These are phyloP conservation scores for Lasioglossum villosulum DNA, from an alignment of 2,888 invertebrate genomes.

Conservation along the genomic window DNA sequence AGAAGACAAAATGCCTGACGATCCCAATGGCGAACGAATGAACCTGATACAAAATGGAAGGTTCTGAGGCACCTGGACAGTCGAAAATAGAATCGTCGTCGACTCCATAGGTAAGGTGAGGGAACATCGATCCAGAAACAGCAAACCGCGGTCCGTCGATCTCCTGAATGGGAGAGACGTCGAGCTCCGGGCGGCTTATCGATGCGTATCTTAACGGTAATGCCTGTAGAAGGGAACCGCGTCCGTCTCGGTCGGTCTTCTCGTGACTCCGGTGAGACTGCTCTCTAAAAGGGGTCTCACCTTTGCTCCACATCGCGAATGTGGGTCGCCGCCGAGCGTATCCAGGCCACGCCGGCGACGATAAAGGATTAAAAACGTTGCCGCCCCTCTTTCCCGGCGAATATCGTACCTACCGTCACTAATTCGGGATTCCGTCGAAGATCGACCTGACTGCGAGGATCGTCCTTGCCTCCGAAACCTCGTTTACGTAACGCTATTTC, in stretches of 20 bases:
- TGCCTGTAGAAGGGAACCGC: conserved; percentile 41
- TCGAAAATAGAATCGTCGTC: too few relatives aligned
- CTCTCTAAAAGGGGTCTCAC: conserved; percentile 60
- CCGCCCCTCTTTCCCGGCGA: conserved; percentile 6
- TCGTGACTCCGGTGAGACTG: conserved; percentile 55
- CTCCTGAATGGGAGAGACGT: conserved; percentile 38
- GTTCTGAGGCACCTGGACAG: too few relatives aligned
- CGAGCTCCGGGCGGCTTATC: conserved; percentile 44
- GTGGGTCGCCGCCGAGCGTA: conserved; percentile 49
- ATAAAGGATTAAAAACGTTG: conserved; percentile 30
- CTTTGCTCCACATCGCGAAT: conserved; percentile 52
- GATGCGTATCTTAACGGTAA: conserved; percentile 70
- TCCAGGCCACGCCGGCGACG: conserved; percentile 45
- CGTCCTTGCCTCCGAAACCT: background rate
- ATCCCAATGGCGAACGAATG: too few relatives aligned
- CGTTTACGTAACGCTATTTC: background rate
- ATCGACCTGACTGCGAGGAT: background rate
- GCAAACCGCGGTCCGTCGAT: conserved; percentile 31
- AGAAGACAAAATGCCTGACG: too few relatives aligned
- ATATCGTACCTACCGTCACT: background rate
- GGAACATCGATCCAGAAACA: conserved; percentile 27
- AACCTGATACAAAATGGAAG: too few relatives aligned
- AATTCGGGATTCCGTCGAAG: conserved; percentile 16
- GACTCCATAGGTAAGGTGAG: background rate
- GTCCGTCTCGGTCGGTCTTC: conserved; percentile 49